Evolutionary conservation across 2,113 vertebrate genomes (phyloP), one percentile per base, ranked within the genome.

Genomic region (Poeciliopsis turrubarensis): DNA sequence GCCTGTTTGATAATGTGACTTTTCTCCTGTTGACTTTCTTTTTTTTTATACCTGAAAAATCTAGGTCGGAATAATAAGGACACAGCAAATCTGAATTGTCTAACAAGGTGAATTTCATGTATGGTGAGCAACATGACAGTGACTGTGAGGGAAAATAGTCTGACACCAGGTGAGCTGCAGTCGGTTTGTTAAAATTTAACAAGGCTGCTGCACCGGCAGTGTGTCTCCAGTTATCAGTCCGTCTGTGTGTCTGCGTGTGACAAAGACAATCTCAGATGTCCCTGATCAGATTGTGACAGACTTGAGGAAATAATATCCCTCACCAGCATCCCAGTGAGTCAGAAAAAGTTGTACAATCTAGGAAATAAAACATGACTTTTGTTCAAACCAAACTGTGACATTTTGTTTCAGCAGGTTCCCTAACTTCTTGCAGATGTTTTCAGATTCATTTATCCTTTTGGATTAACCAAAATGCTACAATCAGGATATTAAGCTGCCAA

Each of bases 131-230:
- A 67, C 66, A 72, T 79, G 85, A 72, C 75, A 73, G 75, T 15
- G 31, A 64, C 73, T 57, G 31, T 27, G 66, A 57, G 73, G 69
- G 60, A 31, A 70, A 68, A 69, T 47, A 39, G 71, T 65, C 57
- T 86, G 78, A 83, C 75, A 81, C 78, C 60, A 17, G 65, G 68
- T 70, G 72, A 76, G 64, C 47, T 15, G 64, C 25, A 68, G 78
- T 70, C 78, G 39, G 80, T 83, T 81, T 81, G 83, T 82, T 79
- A 3, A 75, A 68, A 78, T 81, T 78, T 81, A 87, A 89, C 82
- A 83, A 89, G 87, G 73, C 77, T 7, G 47, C 47, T 34, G 73
- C 74, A 69, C 57, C 31, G 73, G 64, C 22, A 57, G 39, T 37
- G 3, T 4, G 51, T 37, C 68, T 69, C 62, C 9, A 17, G 41